Evolutionary conservation across 2,888 invertebrate genomes (phyloP).

Genomic region (Choristoneura rosaceana): DNA sequence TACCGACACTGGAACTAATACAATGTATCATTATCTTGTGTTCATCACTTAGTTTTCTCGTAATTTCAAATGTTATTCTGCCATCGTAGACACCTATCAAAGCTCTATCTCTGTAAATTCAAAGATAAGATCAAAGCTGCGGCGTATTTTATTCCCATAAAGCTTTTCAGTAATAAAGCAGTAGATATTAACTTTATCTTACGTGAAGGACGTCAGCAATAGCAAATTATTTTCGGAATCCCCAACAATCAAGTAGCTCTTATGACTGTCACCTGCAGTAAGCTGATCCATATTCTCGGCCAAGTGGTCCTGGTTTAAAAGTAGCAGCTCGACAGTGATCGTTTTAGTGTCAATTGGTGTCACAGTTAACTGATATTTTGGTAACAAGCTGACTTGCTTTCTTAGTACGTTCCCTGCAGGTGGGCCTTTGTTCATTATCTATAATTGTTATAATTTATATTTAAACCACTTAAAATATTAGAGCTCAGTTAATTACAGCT

Average conservation of each 20-base stretch:
- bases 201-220: slow-evolving; percentile 84
- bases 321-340: slow-evolving; percentile 64
- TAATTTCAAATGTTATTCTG: slow-evolving; percentile 71
- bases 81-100: slow-evolving; percentile 76
- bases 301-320: slow-evolving; percentile 77
- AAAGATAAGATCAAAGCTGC: not conserved
- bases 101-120: slow-evolving; percentile 70
- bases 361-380: slow-evolving; percentile 85
- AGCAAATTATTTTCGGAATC: slow-evolving; percentile 87
- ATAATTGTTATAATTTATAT: slow-evolving; percentile 5
- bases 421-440: slow-evolving; percentile 90
- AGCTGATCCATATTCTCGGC: slow-evolving; percentile 69
- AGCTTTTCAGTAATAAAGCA: not conserved
- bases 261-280: slow-evolving; percentile 82
- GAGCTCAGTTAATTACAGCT: not conserved
- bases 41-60: slow-evolving; percentile 67
- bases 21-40: slow-evolving; percentile 83
- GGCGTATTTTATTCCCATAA: not conserved
- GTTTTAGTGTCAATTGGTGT: slow-evolving; percentile 64
- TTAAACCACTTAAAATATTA: too few relatives aligned
- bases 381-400: slow-evolving; percentile 86
- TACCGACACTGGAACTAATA: slow-evolving; percentile 86
- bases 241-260: slow-evolving; percentile 87
- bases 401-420: slow-evolving; percentile 89
- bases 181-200: slow-evolving; percentile 51